A percentile compares a stretch with the other conserved stretches of the same genome.
phyloP scores from a whole-genome alignment of 2,888 invertebrate genomes.

The Xestobium rufovillosum region DNA sequence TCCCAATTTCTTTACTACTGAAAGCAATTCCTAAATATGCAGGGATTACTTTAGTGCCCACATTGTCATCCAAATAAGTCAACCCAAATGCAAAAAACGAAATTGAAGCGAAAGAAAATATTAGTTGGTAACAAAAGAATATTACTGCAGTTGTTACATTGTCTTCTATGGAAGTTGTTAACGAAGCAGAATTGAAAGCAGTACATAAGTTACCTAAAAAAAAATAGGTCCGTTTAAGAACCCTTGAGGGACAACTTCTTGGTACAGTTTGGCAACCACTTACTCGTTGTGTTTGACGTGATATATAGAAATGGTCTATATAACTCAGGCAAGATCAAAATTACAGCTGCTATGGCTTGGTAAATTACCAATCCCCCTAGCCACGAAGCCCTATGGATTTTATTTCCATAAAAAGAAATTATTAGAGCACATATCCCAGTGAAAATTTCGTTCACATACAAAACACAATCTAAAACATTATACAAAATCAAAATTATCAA shows the following conservation, averaged over 20 bases:
- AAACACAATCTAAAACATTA: constrained; percentile 49
- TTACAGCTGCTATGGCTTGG: constrained; percentile 46
- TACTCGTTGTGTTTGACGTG: no score
- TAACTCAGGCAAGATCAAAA: constrained; percentile 50
- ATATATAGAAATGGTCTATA: no score
- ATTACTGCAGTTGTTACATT: no score
- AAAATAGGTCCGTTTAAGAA: no score
- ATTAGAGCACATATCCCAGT: constrained; percentile 47
- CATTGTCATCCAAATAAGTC: constrained; percentile 56
- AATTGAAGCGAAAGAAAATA: no score
- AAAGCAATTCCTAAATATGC: constrained; percentile 38
- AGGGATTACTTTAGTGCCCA: constrained; percentile 46
- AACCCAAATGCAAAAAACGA: no score
- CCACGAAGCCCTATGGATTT: constrained; percentile 53
- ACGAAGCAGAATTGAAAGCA: no score
- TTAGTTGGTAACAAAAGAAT: no score
- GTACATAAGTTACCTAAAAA: no score
- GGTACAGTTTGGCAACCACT: no score
- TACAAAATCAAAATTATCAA: constrained; percentile 7
- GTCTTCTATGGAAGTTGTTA: no score
- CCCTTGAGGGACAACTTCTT: no score
- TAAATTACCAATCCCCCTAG: constrained; percentile 49
- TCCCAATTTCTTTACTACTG: constrained; percentile 31
- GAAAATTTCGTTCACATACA: constrained; percentile 48
- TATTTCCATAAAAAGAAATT: constrained; percentile 52